phyloP scores from a whole-genome alignment of 2,888 invertebrate species.

The Malacosoma neustria region DNA sequence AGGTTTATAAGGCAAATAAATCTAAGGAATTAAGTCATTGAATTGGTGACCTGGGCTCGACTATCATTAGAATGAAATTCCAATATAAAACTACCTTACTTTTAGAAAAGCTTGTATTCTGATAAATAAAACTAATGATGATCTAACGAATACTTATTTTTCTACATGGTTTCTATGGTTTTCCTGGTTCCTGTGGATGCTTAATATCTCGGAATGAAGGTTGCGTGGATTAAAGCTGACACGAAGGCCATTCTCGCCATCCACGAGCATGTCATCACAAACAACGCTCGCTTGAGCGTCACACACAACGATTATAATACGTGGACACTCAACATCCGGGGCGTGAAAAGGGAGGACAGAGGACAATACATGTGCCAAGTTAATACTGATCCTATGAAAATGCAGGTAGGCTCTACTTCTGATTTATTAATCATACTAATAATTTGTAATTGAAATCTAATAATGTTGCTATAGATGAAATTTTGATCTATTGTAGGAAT shows the following conservation, averaged over 20 bases:
- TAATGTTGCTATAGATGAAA: too few relatives aligned
- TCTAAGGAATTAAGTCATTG: too few relatives aligned
- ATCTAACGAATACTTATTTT: background rate
- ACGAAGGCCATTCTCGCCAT: constrained; percentile 94
- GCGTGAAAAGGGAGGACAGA: constrained; percentile 88
- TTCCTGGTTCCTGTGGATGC: constrained; percentile 5
- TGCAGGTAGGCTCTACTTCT: constrained; percentile 83
- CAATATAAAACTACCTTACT: too few relatives aligned
- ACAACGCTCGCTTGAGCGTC: constrained; percentile 91
- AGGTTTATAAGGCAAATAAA: too few relatives aligned
- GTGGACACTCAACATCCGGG: constrained; percentile 92
- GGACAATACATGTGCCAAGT: constrained; percentile 97
- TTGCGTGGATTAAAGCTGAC: constrained; percentile 96
- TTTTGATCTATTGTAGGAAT: too few relatives aligned
- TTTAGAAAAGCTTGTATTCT: too few relatives aligned
- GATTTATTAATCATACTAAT: too few relatives aligned
- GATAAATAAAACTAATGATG: too few relatives aligned
- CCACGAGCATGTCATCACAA: constrained; percentile 95
- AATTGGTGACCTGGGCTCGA: too few relatives aligned
- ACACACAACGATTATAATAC: constrained; percentile 95
- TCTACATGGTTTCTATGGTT: background rate
- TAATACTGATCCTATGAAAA: constrained; percentile 95
- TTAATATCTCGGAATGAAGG: constrained; percentile 69
- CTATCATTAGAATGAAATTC: too few relatives aligned
- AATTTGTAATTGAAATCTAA: constrained; percentile 1